phyloP scores from a whole-genome alignment of 1,140 invertebrate genomes.

The Elysia chlorotica region DNA sequence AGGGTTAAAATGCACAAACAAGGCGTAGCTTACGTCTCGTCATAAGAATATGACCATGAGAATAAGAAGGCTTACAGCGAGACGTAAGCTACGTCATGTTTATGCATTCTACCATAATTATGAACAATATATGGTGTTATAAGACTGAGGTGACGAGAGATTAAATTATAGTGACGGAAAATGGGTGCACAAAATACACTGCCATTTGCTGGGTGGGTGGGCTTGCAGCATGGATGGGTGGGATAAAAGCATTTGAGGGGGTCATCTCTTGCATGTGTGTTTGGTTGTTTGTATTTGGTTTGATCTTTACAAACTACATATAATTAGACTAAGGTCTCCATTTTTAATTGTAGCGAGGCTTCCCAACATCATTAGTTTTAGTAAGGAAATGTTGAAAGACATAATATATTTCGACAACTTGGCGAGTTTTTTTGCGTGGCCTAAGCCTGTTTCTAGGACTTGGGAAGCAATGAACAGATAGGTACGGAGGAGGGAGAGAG shows the following conservation, averaged over 20 bases:
- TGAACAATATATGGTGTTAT: too few relatives aligned
- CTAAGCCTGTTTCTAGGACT: too few relatives aligned
- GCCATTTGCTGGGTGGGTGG: background rate
- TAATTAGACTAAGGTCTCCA: too few relatives aligned
- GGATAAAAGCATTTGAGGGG: background rate
- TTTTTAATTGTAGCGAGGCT: background rate
- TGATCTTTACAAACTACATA: too few relatives aligned
- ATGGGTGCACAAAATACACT: background rate
- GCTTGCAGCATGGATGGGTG: background rate
- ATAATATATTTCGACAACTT: too few relatives aligned
- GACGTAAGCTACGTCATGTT: background rate
- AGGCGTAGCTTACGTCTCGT: too few relatives aligned
- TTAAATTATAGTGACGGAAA: background rate
- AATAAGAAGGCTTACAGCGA: background rate
- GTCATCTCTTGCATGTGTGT: background rate
- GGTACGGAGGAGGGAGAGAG: background rate
- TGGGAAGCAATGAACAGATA: background rate
- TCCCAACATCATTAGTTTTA: background rate
- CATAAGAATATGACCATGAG: background rate
- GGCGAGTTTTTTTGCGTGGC: too few relatives aligned
- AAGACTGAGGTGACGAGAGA: too few relatives aligned
- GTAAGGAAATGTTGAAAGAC: background rate
- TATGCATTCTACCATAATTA: too few relatives aligned
- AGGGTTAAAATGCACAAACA: too few relatives aligned
- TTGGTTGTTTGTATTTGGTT: too few relatives aligned